These are phyloP conservation scores for Xestia ashworthii DNA, from an alignment of 2,888 invertebrate genomes.

Conservation along the genomic window DNA sequence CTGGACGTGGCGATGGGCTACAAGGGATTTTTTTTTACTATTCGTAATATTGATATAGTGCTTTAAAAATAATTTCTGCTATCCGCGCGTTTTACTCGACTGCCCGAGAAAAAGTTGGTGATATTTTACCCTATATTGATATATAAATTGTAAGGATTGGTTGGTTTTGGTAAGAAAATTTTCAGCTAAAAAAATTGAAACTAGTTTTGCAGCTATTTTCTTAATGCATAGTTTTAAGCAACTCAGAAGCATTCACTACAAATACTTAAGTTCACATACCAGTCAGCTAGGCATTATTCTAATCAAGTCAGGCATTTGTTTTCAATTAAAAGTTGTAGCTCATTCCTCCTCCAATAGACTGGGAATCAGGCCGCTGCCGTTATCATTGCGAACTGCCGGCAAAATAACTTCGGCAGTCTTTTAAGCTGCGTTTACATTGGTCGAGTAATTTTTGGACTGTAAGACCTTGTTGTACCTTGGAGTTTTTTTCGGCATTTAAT, in stretches of 20 bases:
- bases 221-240: neutral
- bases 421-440: conserved; percentile 12
- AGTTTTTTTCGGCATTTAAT: neutral
- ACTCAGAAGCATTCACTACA: conserved; percentile 2
- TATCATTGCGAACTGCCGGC: conserved; percentile 61
- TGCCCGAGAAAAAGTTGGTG: neutral
- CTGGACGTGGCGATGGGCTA: neutral
- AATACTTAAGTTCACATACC: conserved; percentile 31
- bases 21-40: neutral
- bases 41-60: neutral
- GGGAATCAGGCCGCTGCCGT: conserved; percentile 43
- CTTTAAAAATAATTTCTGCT: neutral
- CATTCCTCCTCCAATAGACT: conserved; percentile 61
- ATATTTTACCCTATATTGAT: neutral
- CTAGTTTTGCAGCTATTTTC: neutral
- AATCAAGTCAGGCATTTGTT: conserved; percentile 65
- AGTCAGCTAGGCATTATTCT: conserved; percentile 43
- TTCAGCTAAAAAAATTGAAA: neutral
- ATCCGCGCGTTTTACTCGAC: neutral
- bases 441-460: conserved; percentile 1
- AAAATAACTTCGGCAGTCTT: conserved; percentile 66
- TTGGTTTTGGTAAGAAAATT: neutral
- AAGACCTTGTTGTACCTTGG: neutral
- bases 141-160: neutral
- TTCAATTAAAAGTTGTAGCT: conserved; percentile 67